Evolutionary conservation across 2,113 vertebrate species (phyloP).

Genomic region (Chloropsis hardwickii): DNA sequence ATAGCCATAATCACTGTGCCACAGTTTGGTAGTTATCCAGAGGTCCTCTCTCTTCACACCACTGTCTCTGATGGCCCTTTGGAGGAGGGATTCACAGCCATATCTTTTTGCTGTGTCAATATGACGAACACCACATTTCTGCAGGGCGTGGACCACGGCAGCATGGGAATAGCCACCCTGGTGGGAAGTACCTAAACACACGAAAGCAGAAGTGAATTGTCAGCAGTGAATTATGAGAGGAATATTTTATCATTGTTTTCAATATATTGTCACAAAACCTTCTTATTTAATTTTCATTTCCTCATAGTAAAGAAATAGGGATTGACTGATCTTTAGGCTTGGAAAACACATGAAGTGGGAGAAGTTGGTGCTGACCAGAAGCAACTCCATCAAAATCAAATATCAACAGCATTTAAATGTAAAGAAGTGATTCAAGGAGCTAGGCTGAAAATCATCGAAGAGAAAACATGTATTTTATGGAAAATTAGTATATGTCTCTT

Average conservation of each 20-base stretch:
- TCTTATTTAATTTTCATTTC: background rate
- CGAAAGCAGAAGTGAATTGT: background rate
- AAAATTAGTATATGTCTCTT: background rate
- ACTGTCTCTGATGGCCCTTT: conserved; percentile 70
- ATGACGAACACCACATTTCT: conserved; percentile 73
- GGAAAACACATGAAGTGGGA: background rate
- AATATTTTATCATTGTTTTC: background rate
- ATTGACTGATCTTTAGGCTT: background rate
- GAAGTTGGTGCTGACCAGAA: background rate
- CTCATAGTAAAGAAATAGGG: background rate
- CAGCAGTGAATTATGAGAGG: background rate
- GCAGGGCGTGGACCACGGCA: conserved; percentile 72
- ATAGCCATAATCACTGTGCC: conserved; percentile 77
- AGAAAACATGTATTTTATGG: background rate
- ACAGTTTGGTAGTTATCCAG: conserved; percentile 84
- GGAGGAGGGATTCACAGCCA: conserved; percentile 73
- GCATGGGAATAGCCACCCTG: conserved; percentile 74
- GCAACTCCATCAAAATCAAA: background rate
- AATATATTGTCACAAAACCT: background rate
- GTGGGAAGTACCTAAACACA: conserved; percentile 75
- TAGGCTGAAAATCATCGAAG: background rate
- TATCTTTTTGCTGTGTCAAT: conserved; percentile 81
- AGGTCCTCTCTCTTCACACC: conserved; percentile 66
- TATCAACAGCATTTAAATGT: background rate
- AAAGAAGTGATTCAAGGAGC: background rate